phyloP scores from a whole-genome alignment of 2,113 vertebrate genomes.

The Reinhardtius hippoglossoides region DNA sequence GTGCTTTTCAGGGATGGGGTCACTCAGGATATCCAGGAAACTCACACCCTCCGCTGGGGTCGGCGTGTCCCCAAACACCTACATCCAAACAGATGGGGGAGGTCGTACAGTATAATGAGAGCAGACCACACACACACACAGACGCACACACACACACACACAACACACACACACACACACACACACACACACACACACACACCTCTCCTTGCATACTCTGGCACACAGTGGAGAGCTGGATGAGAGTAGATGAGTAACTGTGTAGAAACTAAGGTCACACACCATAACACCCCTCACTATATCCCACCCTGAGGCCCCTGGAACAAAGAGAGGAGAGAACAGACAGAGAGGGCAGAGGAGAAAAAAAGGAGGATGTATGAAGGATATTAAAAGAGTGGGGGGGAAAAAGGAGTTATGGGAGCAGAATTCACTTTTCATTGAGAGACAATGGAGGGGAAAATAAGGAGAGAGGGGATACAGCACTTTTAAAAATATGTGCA shows the following conservation, averaged over 20 bases:
- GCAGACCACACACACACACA: constrained; percentile 13
- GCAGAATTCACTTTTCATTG: constrained; percentile 42
- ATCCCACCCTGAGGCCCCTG: constrained; percentile 65
- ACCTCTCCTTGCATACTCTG: constrained; percentile 17
- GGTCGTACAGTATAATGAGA: constrained; percentile 59
- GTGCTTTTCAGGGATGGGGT: constrained; percentile 82
- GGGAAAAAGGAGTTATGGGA: constrained; percentile 36
- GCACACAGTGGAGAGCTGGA: constrained; percentile 41
- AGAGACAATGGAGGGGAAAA: constrained; percentile 27
- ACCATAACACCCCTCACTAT: constrained; percentile 65
- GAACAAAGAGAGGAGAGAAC: constrained; percentile 47
- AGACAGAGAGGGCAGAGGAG: constrained; percentile 33
- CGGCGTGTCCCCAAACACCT: constrained; percentile 82
- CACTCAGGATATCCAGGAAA: constrained; percentile 82
- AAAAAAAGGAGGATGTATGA: constrained; percentile 47
- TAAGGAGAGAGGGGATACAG: constrained; percentile 6
- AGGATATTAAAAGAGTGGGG: constrained; percentile 50
- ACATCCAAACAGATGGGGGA: constrained; percentile 57
- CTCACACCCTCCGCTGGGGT: constrained; percentile 72
- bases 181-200: not conserved
- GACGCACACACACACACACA: constrained; percentile 13
- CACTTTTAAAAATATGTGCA: constrained; percentile 21
- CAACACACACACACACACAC: not conserved
- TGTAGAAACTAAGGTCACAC: constrained; percentile 72
- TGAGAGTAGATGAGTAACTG: constrained; percentile 67